Percentiles rank a stretch among this genome's conserved stretches.
Conservation (phyloP, 2,888 invertebrate species). For the Sarcophaga rosellei region DNA sequence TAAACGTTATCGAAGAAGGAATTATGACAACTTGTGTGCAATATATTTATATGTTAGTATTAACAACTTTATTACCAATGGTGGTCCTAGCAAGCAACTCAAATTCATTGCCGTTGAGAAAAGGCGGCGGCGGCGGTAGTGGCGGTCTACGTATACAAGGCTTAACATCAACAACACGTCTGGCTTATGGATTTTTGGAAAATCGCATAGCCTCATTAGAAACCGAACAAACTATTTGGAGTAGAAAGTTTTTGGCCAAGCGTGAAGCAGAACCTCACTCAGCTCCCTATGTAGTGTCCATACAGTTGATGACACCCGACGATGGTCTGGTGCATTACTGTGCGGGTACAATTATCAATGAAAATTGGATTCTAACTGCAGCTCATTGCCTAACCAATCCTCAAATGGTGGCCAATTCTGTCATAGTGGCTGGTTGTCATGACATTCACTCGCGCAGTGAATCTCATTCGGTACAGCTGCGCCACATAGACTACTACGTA, state of each 20-base stretch:
- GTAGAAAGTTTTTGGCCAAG: slow-evolving; percentile 77
- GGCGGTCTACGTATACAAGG: slow-evolving; percentile 11
- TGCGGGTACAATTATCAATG: slow-evolving; percentile 79
- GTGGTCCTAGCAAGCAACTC: slow-evolving; percentile 73
- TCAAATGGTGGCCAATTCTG: slow-evolving; percentile 74
- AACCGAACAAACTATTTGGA: slow-evolving; percentile 73
- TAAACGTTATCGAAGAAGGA: slow-evolving; percentile 69
- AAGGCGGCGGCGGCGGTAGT: slow-evolving; percentile 63
- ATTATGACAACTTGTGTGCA: slow-evolving; percentile 74
- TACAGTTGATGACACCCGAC: slow-evolving; percentile 76
- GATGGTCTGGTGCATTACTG: slow-evolving; percentile 78
- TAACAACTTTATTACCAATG: slow-evolving; percentile 76
- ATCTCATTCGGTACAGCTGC: slow-evolving; percentile 74
- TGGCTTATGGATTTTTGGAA: slow-evolving; percentile 72
- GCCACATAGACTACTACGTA: slow-evolving; percentile 77
- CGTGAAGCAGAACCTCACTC: slow-evolving; percentile 77
- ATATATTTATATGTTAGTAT: slow-evolving; percentile 73
- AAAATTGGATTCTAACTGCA: slow-evolving; percentile 80
- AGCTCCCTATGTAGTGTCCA: slow-evolving; percentile 79
- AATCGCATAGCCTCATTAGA: slow-evolving; percentile 71
- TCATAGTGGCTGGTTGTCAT: slow-evolving; percentile 78
- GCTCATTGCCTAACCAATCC: slow-evolving; percentile 78
- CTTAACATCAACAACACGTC: slow-evolving; percentile 17
- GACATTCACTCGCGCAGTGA: slow-evolving; percentile 74
- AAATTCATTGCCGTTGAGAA: slow-evolving; percentile 44